Conservation (phyloP, 2,113 vertebrate genomes). For the Cnemophilus loriae region DNA sequence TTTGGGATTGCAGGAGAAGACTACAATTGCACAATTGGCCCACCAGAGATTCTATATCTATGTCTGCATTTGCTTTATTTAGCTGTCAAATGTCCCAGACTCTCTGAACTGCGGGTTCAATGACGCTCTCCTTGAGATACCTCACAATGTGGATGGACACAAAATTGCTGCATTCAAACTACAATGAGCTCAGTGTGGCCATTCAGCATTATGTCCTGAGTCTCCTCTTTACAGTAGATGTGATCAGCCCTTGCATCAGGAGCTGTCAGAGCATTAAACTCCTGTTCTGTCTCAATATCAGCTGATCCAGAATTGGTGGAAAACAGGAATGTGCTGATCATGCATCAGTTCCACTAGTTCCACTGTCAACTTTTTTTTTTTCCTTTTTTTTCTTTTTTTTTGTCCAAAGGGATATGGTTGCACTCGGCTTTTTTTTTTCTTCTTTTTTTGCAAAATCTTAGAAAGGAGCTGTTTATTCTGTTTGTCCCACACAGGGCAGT, state of each 20-base stretch:
- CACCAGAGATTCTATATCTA: background rate
- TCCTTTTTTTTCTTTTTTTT: background rate
- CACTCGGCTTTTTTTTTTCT: background rate
- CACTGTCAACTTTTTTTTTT: background rate
- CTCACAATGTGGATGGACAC: background rate
- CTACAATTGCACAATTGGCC: background rate
- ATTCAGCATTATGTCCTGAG: background rate
- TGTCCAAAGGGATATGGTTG: too few species aligned
- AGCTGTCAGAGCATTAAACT: background rate
- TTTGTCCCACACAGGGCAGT: background rate
- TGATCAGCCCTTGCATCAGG: background rate
- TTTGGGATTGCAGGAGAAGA: background rate
- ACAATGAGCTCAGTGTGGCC: background rate
- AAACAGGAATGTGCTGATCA: background rate
- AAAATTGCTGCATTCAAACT: background rate
- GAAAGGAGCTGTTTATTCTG: background rate
- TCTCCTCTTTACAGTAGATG: background rate
- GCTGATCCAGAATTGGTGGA: background rate
- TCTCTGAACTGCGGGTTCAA: background rate
- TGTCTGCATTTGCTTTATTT: background rate
- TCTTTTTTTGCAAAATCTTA: background rate
- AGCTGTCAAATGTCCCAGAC: background rate
- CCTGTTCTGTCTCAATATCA: background rate
- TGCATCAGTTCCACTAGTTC: background rate
- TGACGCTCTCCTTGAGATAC: rapidly evolving